phyloP scores from a whole-genome alignment of 2,888 invertebrate species.

The Tortricodes alternella region DNA sequence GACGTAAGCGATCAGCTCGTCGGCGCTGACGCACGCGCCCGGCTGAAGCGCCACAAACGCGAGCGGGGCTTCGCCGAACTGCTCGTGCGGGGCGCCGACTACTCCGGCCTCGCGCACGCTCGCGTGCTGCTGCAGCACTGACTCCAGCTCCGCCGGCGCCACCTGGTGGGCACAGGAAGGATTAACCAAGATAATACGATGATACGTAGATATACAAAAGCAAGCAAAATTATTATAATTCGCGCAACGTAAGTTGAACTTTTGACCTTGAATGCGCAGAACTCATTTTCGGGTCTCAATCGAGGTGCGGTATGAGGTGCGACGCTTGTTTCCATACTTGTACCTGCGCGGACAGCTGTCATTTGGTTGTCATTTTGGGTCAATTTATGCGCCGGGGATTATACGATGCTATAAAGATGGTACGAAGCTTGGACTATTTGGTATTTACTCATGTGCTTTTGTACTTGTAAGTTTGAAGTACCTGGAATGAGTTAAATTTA shows the following conservation, averaged over 20 bases:
- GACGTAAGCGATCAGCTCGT: conserved; percentile 35
- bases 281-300: too few relatives aligned
- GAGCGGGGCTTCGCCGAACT: conserved; percentile 84
- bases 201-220: too few relatives aligned
- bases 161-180: not conserved
- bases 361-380: too few relatives aligned
- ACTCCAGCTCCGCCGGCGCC: conserved; percentile 75
- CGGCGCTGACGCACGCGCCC: conserved; percentile 30
- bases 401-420: too few relatives aligned
- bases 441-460: too few relatives aligned
- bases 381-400: too few relatives aligned
- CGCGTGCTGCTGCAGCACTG: conserved; percentile 84
- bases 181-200: not conserved
- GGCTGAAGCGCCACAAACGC: conserved; percentile 78
- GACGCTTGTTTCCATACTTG: too few relatives aligned
- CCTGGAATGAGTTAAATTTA: conserved; percentile 38
- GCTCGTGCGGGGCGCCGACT: conserved; percentile 85
- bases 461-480: not conserved
- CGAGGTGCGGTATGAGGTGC: too few relatives aligned
- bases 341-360: too few relatives aligned
- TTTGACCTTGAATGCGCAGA: too few relatives aligned
- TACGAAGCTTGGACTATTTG: not conserved
- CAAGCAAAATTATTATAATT: too few relatives aligned
- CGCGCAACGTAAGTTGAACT: too few relatives aligned
- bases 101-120: conserved; percentile 87